Percentiles rank a stretch among this genome's conserved stretches.
phyloP scores from a whole-genome alignment of 2,113 vertebrate species.

The Chaetodon trifascialis region DNA sequence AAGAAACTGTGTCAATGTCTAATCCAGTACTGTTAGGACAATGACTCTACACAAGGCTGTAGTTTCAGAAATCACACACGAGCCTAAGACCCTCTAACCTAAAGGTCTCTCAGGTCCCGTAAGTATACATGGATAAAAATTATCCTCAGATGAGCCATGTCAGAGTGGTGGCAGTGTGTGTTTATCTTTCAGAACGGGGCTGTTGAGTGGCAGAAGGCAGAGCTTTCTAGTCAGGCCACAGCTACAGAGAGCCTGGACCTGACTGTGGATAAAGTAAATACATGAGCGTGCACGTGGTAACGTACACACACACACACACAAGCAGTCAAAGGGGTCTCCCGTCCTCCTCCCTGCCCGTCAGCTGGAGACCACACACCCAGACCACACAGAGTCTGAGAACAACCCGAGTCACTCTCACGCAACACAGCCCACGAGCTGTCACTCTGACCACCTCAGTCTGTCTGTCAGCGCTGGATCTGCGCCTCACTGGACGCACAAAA shows the following conservation, averaged over 20 bases:
- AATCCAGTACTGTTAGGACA: not conserved
- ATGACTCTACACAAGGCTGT: slow-evolving; percentile 9
- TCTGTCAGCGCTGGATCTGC: slow-evolving; percentile 35
- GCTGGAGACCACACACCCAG: slow-evolving; percentile 84
- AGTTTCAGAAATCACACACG: slow-evolving; percentile 36
- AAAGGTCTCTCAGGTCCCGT: slow-evolving; percentile 49
- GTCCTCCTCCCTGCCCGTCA: slow-evolving; percentile 71
- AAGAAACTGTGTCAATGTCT: not conserved
- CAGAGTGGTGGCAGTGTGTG: slow-evolving; percentile 61
- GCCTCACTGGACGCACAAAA: slow-evolving; percentile 46
- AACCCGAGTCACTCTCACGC: slow-evolving; percentile 73
- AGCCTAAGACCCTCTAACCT: slow-evolving; percentile 15
- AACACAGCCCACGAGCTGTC: slow-evolving; percentile 68
- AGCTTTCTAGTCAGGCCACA: slow-evolving; percentile 66
- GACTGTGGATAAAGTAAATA: slow-evolving; percentile 78
- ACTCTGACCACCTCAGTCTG: slow-evolving; percentile 56
- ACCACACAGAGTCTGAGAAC: slow-evolving; percentile 83
- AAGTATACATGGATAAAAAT: slow-evolving; percentile 58
- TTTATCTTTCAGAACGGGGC: slow-evolving; percentile 69
- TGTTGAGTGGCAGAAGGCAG: slow-evolving; percentile 70
- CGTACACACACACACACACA: slow-evolving; percentile 39
- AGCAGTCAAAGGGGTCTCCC: slow-evolving; percentile 36
- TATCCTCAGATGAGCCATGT: slow-evolving; percentile 65
- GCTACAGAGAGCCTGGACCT: slow-evolving; percentile 64
- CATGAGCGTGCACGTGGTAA: slow-evolving; percentile 11